These are phyloP conservation scores for Drosophila nigromelanica DNA, from an alignment of 1,140 invertebrate species.

Conservation along the genomic window DNA sequence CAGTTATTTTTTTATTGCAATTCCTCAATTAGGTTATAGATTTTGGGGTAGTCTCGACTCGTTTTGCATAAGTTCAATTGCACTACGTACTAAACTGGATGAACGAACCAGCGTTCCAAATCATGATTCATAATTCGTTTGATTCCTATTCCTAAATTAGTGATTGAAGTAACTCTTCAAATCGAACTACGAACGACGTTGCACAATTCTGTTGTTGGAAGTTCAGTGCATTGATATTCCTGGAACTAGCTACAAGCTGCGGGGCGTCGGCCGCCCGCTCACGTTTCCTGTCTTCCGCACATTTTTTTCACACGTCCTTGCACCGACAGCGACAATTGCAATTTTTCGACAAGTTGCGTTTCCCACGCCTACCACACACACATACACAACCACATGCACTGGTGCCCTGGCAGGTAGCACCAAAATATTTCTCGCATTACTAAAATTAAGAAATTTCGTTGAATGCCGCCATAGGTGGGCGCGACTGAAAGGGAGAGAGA, in stretches of 20 bases:
- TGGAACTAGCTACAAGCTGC: conserved; percentile 21
- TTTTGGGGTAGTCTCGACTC: too few relatives aligned
- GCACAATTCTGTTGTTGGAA: too few relatives aligned
- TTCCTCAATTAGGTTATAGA: neutral
- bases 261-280: conserved; percentile 25
- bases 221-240: conserved; percentile 25
- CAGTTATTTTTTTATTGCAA: conserved; percentile 27
- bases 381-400: neutral
- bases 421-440: conserved; percentile 33
- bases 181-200: too few relatives aligned
- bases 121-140: too few relatives aligned
- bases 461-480: conserved; percentile 69
- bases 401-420: conserved; percentile 48
- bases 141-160: too few relatives aligned
- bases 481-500: conserved; percentile 34
- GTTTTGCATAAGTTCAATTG: too few relatives aligned
- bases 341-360: conserved; percentile 52
- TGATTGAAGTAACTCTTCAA: too few relatives aligned
- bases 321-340: conserved; percentile 56
- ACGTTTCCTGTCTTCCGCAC: conserved; percentile 69
- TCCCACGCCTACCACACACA: conserved; percentile 60
- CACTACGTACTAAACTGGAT: too few relatives aligned
- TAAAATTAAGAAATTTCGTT: conserved; percentile 43
- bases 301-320: conserved; percentile 66
- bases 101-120: too few relatives aligned